These are phyloP conservation scores for Bilobella aurantiaca DNA, from an alignment of 1,140 invertebrate genomes.

Conservation along the genomic window DNA sequence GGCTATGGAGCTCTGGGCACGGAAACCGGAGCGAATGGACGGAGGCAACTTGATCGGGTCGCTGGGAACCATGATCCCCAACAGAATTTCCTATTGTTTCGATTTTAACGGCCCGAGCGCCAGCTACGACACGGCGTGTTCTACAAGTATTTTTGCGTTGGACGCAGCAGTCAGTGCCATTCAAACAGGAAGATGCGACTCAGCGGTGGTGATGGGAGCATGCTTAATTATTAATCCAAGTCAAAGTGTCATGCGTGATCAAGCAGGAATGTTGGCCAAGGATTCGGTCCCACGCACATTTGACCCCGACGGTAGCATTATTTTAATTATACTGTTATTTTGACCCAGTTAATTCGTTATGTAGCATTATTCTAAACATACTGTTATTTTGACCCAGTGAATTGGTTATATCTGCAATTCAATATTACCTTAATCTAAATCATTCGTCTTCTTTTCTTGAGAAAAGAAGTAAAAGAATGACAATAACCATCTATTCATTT, in stretches of 20 bases:
- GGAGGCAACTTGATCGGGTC: conserved; percentile 80
- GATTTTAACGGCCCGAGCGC: conserved; percentile 86
- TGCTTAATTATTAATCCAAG: background rate
- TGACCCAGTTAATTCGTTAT: conserved; percentile 67
- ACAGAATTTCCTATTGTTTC: conserved; percentile 88
- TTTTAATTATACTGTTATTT: conserved; percentile 68
- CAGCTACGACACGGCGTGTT: conserved; percentile 21
- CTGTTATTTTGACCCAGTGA: conserved; percentile 77
- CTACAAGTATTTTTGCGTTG: conserved; percentile 1
- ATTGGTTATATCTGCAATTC: conserved; percentile 70
- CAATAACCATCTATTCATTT: too few species aligned
- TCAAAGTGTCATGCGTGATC: background rate
- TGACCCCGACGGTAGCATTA: conserved; percentile 43
- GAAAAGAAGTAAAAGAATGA: too few species aligned
- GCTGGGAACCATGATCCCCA: conserved; percentile 87
- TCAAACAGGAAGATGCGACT: conserved; percentile 12
- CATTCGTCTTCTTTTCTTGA: too few species aligned
- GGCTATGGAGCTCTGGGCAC: conserved; percentile 64
- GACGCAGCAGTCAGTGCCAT: background rate
- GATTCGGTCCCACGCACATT: conserved; percentile 6
- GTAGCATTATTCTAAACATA: conserved; percentile 49
- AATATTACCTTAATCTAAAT: conserved; percentile 56
- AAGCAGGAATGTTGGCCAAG: conserved; percentile 6
- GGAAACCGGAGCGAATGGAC: conserved; percentile 39
- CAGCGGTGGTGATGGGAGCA: conserved; percentile 7